A percentile compares a stretch with the other conserved stretches of the same genome.
These are phyloP conservation scores for Sarcoramphus papa DNA, from an alignment of 2,797 vertebrate genomes.

Conservation along the genomic window DNA sequence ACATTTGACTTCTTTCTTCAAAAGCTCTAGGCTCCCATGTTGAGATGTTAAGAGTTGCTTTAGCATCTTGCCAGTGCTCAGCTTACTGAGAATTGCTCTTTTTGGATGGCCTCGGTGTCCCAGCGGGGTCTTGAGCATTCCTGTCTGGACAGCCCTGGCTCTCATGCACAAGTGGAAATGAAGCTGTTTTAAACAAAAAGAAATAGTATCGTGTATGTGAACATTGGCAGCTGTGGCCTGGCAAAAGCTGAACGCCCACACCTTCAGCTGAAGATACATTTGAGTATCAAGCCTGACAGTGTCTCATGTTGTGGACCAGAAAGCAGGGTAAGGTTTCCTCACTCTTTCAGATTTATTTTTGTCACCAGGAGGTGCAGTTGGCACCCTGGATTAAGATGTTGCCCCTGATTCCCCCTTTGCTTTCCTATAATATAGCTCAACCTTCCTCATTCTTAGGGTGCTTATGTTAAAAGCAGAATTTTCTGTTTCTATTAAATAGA, in stretches of 20 bases:
- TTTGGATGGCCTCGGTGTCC: neutral
- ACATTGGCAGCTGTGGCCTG: neutral
- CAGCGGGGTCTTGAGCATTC: neutral
- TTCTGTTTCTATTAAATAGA: neutral
- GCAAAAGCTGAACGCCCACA: neutral
- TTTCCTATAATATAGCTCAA: neutral
- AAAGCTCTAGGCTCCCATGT: neutral
- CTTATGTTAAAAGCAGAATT: neutral
- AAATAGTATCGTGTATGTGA: neutral
- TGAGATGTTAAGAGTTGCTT: neutral
- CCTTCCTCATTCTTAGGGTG: neutral
- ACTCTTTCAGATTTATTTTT: neutral
- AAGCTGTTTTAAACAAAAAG: neutral
- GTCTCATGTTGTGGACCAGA: neutral
- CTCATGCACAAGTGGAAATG: neutral
- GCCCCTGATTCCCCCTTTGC: neutral
- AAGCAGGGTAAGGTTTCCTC: neutral
- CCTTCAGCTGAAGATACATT: neutral
- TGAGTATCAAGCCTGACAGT: neutral
- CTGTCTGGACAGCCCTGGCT: constrained; percentile 9
- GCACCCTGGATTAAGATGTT: neutral
- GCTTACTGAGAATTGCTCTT: neutral
- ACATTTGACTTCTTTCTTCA: neutral
- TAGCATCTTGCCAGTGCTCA: neutral
- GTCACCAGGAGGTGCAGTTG: neutral